Percentiles rank a stretch among this genome's conserved stretches.
Evolutionary conservation across 2,113 vertebrate genomes (phyloP).

Genomic region (Odocoileus virginianus): DNA sequence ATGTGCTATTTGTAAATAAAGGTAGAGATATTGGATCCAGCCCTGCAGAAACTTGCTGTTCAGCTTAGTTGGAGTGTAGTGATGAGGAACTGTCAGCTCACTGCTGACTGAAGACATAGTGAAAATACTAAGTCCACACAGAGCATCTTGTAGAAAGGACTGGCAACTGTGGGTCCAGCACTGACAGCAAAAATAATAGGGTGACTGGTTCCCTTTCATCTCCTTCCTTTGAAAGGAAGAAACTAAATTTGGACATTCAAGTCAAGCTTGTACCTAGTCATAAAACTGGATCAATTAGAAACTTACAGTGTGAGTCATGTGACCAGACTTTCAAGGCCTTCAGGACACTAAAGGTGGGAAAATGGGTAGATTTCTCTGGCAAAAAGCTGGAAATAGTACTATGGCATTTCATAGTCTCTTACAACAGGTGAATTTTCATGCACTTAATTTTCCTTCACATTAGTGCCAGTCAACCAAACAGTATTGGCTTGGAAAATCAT

Average conservation of each 20-base stretch:
- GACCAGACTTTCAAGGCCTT: slow-evolving; percentile 49
- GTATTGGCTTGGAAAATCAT: slow-evolving; percentile 63
- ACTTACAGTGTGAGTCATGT: slow-evolving; percentile 53
- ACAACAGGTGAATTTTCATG: slow-evolving; percentile 57
- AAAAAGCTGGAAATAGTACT: slow-evolving; percentile 40
- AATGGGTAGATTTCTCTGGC: slow-evolving; percentile 29
- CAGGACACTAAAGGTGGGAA: slow-evolving; percentile 30
- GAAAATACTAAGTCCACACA: slow-evolving; percentile 53
- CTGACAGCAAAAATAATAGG: not conserved
- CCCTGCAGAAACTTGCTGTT: slow-evolving; percentile 76
- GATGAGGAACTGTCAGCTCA: slow-evolving; percentile 64
- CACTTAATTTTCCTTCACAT: slow-evolving; percentile 55
- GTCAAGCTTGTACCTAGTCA: slow-evolving; percentile 41
- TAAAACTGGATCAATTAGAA: slow-evolving; percentile 44
- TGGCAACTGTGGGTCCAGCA: slow-evolving; percentile 45
- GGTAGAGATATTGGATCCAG: slow-evolving; percentile 71
- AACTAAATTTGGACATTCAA: slow-evolving; percentile 68
- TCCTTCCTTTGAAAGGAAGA: slow-evolving; percentile 55
- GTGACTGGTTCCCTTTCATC: not conserved
- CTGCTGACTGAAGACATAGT: not conserved
- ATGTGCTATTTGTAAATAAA: slow-evolving; percentile 80
- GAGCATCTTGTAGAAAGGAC: slow-evolving; percentile 42
- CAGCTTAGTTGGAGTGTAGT: slow-evolving; percentile 66
- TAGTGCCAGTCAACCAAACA: slow-evolving; percentile 67
- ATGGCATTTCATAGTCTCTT: slow-evolving; percentile 28